A percentile compares a stretch with the other conserved stretches of the same genome.
Evolutionary conservation across 2,888 invertebrate species (phyloP).

Genomic region (Brachycybe producta): DNA sequence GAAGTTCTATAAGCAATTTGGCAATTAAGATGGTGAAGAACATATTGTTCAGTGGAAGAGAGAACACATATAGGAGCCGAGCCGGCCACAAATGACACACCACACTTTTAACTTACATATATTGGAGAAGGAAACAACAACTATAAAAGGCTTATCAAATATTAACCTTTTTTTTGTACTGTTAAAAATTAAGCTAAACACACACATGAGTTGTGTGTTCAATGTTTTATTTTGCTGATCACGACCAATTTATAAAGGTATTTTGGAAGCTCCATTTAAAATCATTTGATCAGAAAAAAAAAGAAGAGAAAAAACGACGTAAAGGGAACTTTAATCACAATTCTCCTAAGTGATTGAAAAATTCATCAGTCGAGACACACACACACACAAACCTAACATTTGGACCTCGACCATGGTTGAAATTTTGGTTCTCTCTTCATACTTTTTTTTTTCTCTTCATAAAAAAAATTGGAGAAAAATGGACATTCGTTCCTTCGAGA

Average conservation of each 20-base stretch:
- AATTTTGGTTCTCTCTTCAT: no score
- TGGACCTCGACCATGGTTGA: no score
- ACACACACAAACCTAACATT: no score
- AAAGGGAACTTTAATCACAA: no score
- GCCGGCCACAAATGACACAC: slow-evolving; percentile 9
- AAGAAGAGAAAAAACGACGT: no score
- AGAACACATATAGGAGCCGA: background rate
- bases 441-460: no score
- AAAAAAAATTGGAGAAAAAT: no score
- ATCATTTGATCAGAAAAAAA: slow-evolving; percentile 2
- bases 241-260: no score
- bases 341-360: slow-evolving; percentile 12
- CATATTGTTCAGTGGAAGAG: background rate
- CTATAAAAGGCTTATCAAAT: slow-evolving; percentile 11
- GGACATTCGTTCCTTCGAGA: slow-evolving; percentile 1
- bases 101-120: no score
- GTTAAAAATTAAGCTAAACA: slow-evolving; percentile 9
- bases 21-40: background rate
- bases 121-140: no score
- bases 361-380: slow-evolving; percentile 4
- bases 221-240: no score
- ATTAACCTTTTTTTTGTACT: slow-evolving; percentile 10
- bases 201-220: background rate
- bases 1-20: background rate
- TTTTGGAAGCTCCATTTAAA: slow-evolving; percentile 6